A percentile compares a stretch with the other conserved stretches of the same genome.
Evolutionary conservation across 2,113 vertebrate genomes (phyloP).

Genomic region (Heteronetta atricapilla): DNA sequence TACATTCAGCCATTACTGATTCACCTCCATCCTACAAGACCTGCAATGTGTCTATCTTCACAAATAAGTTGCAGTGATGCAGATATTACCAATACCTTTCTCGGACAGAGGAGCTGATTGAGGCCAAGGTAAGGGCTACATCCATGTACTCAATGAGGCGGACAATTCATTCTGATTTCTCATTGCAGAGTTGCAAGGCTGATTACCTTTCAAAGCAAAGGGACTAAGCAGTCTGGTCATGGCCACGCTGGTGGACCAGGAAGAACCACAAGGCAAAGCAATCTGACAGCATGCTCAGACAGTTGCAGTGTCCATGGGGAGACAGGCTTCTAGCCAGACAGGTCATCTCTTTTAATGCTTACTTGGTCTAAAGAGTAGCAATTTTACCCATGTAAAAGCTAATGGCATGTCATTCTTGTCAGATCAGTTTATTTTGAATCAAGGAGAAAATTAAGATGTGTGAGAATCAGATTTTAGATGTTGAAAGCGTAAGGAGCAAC

Average conservation of each 20-base stretch:
- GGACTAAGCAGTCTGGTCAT: neutral
- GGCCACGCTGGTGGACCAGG: neutral
- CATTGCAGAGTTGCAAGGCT: neutral
- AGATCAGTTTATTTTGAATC: neutral
- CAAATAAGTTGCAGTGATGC: neutral
- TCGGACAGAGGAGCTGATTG: neutral
- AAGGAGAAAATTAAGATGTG: neutral
- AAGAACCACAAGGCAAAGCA: accelerated
- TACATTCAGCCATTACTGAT: neutral
- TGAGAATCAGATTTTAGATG: neutral
- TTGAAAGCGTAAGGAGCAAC: neutral
- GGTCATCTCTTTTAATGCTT: accelerated
- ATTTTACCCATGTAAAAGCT: neutral
- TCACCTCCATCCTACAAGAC: neutral
- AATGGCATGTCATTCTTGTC: neutral
- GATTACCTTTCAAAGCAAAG: neutral
- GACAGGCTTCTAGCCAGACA: neutral
- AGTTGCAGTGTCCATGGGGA: neutral
- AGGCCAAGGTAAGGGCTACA: neutral
- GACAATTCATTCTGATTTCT: neutral
- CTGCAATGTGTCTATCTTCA: neutral
- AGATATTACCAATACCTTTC: neutral
- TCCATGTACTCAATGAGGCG: neutral
- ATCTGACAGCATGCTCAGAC: accelerated
- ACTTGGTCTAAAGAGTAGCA: neutral